These are phyloP conservation scores for Cebus imitator DNA, from an alignment of 2,113 vertebrate genomes.

Conservation along the genomic window DNA sequence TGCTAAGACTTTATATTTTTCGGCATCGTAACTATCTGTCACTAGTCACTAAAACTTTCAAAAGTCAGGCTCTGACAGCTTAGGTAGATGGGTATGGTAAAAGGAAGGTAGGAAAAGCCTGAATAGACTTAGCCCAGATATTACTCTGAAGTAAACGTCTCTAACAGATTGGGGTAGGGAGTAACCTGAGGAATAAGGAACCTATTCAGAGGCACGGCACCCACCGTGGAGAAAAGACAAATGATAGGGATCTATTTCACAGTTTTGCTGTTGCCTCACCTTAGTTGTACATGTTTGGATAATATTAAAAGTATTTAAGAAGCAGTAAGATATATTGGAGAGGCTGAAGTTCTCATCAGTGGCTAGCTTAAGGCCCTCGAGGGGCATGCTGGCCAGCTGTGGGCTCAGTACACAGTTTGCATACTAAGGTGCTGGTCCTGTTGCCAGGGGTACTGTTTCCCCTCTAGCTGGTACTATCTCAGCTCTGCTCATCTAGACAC, in stretches of 20 bases:
- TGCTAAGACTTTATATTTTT: neutral
- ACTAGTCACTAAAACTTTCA: neutral
- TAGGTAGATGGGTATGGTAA: neutral
- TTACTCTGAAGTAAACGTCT: neutral
- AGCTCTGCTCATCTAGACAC: neutral
- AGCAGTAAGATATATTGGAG: neutral
- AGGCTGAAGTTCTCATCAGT: neutral
- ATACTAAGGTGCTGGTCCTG: neutral
- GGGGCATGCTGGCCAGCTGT: neutral
- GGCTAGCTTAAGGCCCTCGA: neutral
- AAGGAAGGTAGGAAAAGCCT: neutral
- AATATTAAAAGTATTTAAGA: neutral
- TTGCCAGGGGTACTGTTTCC: neutral
- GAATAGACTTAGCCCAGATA: neutral
- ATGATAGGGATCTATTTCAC: neutral
- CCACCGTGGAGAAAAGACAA: neutral
- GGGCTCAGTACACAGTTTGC: neutral
- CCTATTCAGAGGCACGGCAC: neutral
- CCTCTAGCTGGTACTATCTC: neutral
- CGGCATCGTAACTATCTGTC: neutral
- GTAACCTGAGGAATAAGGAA: neutral
- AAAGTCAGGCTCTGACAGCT: conserved; percentile 14
- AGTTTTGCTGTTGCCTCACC: neutral
- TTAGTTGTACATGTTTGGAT: neutral
- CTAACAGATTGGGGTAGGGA: neutral